Evolutionary conservation across 2,113 vertebrate species (phyloP).

Genomic region (Apteryx mantelli): DNA sequence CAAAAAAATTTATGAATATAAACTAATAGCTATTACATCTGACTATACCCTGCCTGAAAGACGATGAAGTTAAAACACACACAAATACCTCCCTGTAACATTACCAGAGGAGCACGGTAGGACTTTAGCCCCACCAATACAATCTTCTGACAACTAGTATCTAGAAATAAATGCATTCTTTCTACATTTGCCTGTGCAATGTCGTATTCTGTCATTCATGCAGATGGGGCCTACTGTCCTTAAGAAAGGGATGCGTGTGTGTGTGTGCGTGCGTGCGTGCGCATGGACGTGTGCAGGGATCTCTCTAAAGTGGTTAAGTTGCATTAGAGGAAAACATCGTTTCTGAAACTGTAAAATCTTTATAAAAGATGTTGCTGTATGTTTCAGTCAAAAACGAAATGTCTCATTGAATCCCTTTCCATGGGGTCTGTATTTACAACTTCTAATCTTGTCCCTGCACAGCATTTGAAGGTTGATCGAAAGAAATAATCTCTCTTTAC

Average conservation of each 20-base stretch:
- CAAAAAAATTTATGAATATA: fast-evolving
- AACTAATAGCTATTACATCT: background rate
- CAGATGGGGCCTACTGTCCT: background rate
- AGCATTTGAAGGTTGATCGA: too few relatives aligned
- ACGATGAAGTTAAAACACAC: background rate
- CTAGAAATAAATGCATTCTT: fast-evolving
- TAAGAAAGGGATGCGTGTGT: background rate
- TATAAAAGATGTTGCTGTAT: too few relatives aligned
- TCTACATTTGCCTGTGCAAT: background rate
- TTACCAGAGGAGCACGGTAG: background rate
- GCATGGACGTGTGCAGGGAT: background rate
- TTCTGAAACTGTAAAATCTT: too few relatives aligned
- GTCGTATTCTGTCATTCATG: background rate
- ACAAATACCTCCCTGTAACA: background rate
- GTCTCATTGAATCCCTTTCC: too few relatives aligned
- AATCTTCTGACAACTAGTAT: background rate
- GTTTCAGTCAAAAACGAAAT: too few relatives aligned
- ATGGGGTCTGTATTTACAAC: too few relatives aligned
- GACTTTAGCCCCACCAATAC: background rate
- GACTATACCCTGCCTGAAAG: background rate
- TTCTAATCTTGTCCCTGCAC: too few relatives aligned
- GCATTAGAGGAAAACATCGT: too few relatives aligned
- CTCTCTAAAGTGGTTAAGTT: background rate
- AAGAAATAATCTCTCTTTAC: too few relatives aligned
- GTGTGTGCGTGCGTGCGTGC: background rate